Conservation (phyloP, 2,113 vertebrate genomes). For the Elgaria multicarinata region DNA sequence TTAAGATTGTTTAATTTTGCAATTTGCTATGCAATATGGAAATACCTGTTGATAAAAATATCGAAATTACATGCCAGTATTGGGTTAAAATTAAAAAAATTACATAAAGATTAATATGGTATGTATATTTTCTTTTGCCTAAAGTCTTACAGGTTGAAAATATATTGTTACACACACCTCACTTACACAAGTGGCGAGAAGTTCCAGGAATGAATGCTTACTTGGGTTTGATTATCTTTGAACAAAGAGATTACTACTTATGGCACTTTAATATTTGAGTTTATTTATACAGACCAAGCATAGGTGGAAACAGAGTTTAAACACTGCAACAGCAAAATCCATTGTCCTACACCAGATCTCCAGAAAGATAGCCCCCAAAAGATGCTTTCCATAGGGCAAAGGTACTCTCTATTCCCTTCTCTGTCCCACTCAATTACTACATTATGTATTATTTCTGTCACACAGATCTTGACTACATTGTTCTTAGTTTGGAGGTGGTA, state of each 20-base stretch:
- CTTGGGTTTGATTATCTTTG: not conserved
- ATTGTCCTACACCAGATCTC: not conserved
- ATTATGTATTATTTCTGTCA: not conserved
- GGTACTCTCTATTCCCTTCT: not conserved
- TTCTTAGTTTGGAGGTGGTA: no score
- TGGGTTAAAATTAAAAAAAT: constrained; percentile 39
- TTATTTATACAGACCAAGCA: not conserved
- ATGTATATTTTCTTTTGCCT: constrained; percentile 28
- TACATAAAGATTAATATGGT: no score
- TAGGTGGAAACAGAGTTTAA: not conserved
- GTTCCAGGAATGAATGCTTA: not conserved
- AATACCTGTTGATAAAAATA: not conserved
- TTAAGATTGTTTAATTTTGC: not conserved
- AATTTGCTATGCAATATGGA: constrained; percentile 27
- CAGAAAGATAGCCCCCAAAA: not conserved
- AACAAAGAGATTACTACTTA: not conserved
- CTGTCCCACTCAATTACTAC: not conserved
- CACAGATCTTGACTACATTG: not conserved
- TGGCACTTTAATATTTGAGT: not conserved
- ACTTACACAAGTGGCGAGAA: not conserved
- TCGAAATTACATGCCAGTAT: not conserved
- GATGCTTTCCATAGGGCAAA: not conserved
- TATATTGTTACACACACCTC: not conserved
- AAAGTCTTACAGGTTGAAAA: constrained; percentile 6
- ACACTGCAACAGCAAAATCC: not conserved